phyloP scores from a whole-genome alignment of 1,140 invertebrate genomes.

The Diuraphis noxia region DNA sequence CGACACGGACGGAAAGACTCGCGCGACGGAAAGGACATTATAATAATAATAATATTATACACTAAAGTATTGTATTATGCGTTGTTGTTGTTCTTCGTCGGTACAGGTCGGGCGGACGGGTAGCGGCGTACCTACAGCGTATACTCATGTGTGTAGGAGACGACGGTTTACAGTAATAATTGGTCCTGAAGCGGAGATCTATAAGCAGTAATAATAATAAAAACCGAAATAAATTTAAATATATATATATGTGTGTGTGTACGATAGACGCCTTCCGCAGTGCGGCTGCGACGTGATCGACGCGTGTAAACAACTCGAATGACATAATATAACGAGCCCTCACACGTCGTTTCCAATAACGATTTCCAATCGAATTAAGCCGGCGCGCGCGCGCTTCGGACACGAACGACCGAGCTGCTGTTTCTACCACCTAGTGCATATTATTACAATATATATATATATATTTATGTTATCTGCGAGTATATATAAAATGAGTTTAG shows the following conservation, averaged over 20 bases:
- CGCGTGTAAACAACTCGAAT: slow-evolving; percentile 38
- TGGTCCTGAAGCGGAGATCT: not conserved
- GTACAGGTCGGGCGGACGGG: no score
- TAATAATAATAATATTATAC: slow-evolving; percentile 11
- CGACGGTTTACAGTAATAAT: not conserved
- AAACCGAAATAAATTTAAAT: not conserved
- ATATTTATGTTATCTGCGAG: not conserved
- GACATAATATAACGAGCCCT: slow-evolving; percentile 28
- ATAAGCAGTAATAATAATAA: not conserved
- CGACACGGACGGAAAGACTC: not conserved
- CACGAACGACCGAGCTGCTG: not conserved
- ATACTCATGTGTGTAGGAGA: not conserved
- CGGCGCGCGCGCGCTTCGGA: not conserved
- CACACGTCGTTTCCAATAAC: slow-evolving; percentile 28
- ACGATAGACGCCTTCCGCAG: not conserved
- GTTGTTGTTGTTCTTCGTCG: not conserved
- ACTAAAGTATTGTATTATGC: not conserved
- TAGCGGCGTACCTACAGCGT: not conserved
- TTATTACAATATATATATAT: not conserved
- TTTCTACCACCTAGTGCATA: not conserved
- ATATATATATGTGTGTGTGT: not conserved
- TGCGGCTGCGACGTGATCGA: not conserved
- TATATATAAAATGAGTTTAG: not conserved
- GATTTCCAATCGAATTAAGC: slow-evolving; percentile 18
- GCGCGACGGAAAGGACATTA: not conserved